phyloP scores from a whole-genome alignment of 2,888 invertebrate genomes.

The Syrista parreyssii region DNA sequence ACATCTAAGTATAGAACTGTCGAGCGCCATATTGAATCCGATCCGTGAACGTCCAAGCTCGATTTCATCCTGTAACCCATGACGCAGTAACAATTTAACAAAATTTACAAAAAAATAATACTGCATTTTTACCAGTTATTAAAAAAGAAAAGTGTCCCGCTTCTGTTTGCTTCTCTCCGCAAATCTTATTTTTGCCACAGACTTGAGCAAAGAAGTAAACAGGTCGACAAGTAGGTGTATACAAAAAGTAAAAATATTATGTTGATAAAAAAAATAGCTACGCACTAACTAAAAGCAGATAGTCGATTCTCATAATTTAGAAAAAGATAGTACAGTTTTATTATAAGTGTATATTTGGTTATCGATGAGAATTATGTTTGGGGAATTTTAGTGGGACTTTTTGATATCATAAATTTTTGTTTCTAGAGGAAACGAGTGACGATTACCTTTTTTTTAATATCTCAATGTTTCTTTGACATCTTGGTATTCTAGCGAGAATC shows the following conservation, averaged over 20 bases:
- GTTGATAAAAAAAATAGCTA: background rate
- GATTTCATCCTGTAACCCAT: background rate
- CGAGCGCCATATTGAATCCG: background rate
- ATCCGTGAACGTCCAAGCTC: background rate
- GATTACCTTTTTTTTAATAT: background rate
- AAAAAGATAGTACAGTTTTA: background rate
- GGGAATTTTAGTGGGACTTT: background rate
- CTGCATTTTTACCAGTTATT: background rate
- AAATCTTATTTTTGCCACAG: background rate
- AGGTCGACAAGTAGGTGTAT: background rate
- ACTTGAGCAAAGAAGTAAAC: background rate
- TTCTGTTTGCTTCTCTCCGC: background rate
- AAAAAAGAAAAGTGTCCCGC: background rate
- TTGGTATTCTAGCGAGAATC: background rate
- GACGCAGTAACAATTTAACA: background rate
- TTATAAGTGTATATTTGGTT: background rate
- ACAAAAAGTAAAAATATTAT: background rate
- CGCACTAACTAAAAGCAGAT: background rate
- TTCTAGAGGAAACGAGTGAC: background rate
- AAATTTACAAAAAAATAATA: background rate
- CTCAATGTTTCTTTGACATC: background rate
- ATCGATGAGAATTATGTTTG: background rate
- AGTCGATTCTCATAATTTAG: background rate
- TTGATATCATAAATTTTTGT: background rate
- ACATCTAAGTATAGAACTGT: conserved; percentile 23